Conservation (phyloP, 23 tunicate genomes). For the Ascidia mentula region DNA sequence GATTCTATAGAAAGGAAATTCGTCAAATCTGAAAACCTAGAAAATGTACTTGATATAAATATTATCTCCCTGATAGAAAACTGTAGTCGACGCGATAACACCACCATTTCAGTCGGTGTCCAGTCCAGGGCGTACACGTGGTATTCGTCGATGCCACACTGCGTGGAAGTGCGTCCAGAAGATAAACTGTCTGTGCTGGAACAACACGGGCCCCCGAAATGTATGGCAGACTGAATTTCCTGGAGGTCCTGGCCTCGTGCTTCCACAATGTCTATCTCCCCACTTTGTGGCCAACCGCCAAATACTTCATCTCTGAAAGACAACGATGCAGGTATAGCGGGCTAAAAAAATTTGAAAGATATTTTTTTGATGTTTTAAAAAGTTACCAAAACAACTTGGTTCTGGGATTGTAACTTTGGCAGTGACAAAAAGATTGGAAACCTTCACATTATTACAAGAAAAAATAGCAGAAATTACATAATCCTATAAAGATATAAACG, state of each 20-base stretch:
- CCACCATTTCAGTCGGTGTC: constrained; percentile 90
- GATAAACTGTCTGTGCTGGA: constrained; percentile 73
- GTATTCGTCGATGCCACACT: constrained; percentile 66
- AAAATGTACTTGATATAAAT: background rate
- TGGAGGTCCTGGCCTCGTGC: constrained; percentile 85
- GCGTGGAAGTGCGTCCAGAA: constrained; percentile 60
- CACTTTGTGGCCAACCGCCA: constrained; percentile 98
- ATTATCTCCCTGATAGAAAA: too few relatives aligned
- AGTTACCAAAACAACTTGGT: too few relatives aligned
- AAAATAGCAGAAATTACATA: too few relatives aligned
- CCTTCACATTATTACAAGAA: too few relatives aligned
- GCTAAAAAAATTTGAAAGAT: background rate
- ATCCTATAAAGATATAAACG: too few relatives aligned
- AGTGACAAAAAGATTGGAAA: too few relatives aligned
- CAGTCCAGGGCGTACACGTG: constrained; percentile 93
- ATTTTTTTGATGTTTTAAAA: too few relatives aligned
- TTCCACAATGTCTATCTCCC: constrained; percentile 97
- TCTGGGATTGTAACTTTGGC: too few relatives aligned
- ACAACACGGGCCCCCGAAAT: constrained; percentile 92
- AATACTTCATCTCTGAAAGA: constrained; percentile 75
- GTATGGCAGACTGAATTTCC: constrained; percentile 79
- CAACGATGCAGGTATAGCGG: too few relatives aligned
- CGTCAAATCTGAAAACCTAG: constrained; percentile 80
- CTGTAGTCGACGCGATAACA: too few relatives aligned
- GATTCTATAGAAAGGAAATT: constrained; percentile 38